Evolutionary conservation across 2,888 invertebrate species (phyloP).

Genomic region (Abrostola triplasia): DNA sequence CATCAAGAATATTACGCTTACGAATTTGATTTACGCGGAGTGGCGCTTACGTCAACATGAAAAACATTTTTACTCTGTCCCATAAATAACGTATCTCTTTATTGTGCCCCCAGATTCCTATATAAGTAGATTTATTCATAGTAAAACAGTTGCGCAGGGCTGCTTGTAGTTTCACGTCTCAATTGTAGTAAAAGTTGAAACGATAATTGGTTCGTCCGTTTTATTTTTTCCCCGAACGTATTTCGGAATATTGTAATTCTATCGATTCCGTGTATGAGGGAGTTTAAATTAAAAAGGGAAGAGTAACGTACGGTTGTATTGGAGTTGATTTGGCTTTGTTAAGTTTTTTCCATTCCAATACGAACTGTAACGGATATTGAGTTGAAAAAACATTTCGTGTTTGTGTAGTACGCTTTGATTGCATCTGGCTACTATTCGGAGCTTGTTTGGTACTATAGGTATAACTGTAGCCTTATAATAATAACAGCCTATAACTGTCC

Average conservation of each 20-base stretch:
- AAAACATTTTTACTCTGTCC: constrained; percentile 66
- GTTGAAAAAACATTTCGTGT: not conserved
- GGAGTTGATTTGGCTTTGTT: constrained; percentile 15
- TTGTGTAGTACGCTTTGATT: not conserved
- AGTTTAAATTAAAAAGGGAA: constrained; percentile 23
- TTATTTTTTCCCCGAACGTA: constrained; percentile 17
- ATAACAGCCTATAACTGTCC: no score
- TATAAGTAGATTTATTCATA: constrained; percentile 69
- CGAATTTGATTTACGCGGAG: constrained; percentile 62
- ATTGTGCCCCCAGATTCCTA: constrained; percentile 58
- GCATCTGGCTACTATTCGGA: not conserved
- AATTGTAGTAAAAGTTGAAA: constrained; percentile 54
- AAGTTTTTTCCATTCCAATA: not conserved
- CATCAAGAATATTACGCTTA: constrained; percentile 51
- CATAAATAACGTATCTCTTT: constrained; percentile 68
- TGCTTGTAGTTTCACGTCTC: constrained; percentile 43
- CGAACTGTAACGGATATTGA: not conserved
- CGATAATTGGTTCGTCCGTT: constrained; percentile 47
- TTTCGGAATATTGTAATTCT: constrained; percentile 22
- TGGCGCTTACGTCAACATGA: constrained; percentile 64
- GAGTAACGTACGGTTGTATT: constrained; percentile 3
- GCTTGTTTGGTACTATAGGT: not conserved
- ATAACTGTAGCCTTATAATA: no score
- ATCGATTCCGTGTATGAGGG: constrained; percentile 6
- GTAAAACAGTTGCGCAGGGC: constrained; percentile 41